Evolutionary conservation across 2,797 vertebrate genomes (phyloP).

Genomic region (Anas bernieri): DNA sequence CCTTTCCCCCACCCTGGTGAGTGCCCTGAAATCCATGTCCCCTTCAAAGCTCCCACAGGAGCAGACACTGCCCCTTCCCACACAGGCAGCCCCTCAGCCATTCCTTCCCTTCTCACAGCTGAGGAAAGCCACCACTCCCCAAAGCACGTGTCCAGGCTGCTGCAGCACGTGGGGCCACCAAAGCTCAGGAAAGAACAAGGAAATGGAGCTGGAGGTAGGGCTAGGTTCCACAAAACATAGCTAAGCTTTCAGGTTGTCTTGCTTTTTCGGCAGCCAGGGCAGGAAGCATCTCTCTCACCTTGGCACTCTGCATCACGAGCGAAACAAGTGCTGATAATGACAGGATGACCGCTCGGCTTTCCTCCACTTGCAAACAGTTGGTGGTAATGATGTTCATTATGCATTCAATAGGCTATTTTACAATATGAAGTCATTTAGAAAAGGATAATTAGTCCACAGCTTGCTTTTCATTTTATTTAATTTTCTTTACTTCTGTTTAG

Average conservation of each 20-base stretch:
- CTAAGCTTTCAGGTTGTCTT: not conserved
- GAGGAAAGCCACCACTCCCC: not conserved
- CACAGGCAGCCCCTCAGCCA: not conserved
- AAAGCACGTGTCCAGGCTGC: not conserved
- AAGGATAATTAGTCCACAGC: constrained; percentile 76
- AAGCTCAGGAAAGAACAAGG: not conserved
- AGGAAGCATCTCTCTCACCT: constrained; percentile 13
- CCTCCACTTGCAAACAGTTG: constrained; percentile 33
- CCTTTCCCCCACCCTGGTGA: not conserved
- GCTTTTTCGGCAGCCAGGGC: not conserved
- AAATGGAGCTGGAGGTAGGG: not conserved
- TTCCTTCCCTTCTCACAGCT: not conserved
- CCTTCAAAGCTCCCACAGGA: not conserved
- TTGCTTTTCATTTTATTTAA: constrained; percentile 77
- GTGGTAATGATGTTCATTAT: constrained; percentile 65
- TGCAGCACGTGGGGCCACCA: not conserved
- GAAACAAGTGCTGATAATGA: constrained; percentile 41
- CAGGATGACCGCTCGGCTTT: constrained; percentile 14
- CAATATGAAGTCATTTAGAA: constrained; percentile 71
- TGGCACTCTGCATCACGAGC: not conserved
- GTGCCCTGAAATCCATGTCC: not conserved
- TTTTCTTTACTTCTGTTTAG: constrained; percentile 74
- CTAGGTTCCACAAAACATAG: not conserved
- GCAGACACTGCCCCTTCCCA: not conserved
- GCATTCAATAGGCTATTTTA: constrained; percentile 63